phyloP scores from a whole-genome alignment of 2,113 vertebrate species.

The Anolis carolinensis region DNA sequence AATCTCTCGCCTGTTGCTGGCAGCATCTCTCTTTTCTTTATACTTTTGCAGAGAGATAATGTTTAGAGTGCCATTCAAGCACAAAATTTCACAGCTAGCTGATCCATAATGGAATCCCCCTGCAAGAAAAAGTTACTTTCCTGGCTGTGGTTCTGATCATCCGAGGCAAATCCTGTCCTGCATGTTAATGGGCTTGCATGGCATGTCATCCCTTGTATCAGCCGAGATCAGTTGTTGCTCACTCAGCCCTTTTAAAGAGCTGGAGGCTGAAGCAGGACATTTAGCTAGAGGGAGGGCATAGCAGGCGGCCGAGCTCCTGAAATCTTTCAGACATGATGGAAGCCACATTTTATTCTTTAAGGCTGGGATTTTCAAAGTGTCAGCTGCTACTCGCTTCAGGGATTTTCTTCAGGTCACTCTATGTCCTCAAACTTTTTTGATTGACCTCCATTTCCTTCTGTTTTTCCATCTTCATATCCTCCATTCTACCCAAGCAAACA shows the following conservation, averaged over 20 bases:
- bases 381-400: neutral
- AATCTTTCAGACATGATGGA: neutral
- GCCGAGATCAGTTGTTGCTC: conserved; percentile 11
- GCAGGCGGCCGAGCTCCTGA: fast-evolving
- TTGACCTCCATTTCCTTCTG: neutral
- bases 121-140: conserved; percentile 51
- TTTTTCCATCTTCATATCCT: neutral
- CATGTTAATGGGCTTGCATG: conserved; percentile 17
- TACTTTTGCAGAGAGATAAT: conserved; percentile 27
- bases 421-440: neutral
- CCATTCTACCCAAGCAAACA: neutral
- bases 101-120: conserved; percentile 64
- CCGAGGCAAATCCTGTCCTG: conserved; percentile 51
- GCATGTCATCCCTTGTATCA: neutral
- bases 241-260: neutral
- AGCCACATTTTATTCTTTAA: neutral
- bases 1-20: conserved; percentile 5
- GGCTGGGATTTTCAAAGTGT: conserved; percentile 1
- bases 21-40: conserved; percentile 29
- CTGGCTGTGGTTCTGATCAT: conserved; percentile 57
- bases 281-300: neutral
- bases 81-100: conserved; percentile 65
- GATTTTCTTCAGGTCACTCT: neutral
- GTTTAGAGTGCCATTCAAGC: conserved; percentile 48
- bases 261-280: neutral